Conservation (phyloP, 2,888 invertebrate genomes). For the Busseola fusca region DNA sequence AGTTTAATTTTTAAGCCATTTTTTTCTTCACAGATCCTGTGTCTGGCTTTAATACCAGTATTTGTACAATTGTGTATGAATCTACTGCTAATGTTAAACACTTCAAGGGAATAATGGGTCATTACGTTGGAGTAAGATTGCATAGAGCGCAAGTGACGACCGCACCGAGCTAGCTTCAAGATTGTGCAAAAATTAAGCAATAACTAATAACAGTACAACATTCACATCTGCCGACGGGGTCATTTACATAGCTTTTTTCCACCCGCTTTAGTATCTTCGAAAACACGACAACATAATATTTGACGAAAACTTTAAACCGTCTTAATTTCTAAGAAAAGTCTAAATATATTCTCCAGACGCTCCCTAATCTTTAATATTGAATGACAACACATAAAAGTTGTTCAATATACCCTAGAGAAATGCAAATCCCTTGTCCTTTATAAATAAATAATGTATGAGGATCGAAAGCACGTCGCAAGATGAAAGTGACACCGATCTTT, state of each 20-base stretch:
- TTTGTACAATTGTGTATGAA: neutral
- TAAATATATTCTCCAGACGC: slow-evolving; percentile 67
- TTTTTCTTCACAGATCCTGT: neutral
- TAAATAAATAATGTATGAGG: slow-evolving; percentile 81
- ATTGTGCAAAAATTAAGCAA: slow-evolving; percentile 32
- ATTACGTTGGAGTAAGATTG: neutral
- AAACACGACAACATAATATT: slow-evolving; percentile 62
- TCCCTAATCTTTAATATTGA: slow-evolving; percentile 79
- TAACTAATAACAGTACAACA: slow-evolving; percentile 9
- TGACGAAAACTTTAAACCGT: slow-evolving; percentile 70
- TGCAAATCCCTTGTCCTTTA: slow-evolving; percentile 78
- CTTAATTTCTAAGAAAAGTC: slow-evolving; percentile 70
- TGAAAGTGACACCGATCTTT: slow-evolving; percentile 60
- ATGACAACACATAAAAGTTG: slow-evolving; percentile 83
- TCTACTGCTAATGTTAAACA: no score
- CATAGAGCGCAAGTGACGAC: neutral
- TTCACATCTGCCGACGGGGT: slow-evolving; percentile 17
- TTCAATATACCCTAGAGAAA: slow-evolving; percentile 79
- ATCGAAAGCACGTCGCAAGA: slow-evolving; percentile 47
- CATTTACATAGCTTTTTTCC: slow-evolving; percentile 28
- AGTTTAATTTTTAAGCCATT: neutral
- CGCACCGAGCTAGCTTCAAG: neutral
- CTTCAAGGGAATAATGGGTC: slow-evolving; percentile 14
- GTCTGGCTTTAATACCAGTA: neutral
- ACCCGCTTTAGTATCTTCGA: slow-evolving; percentile 36